Conservation (phyloP, 1,140 invertebrate species). For the Sinonovacula constricta region DNA sequence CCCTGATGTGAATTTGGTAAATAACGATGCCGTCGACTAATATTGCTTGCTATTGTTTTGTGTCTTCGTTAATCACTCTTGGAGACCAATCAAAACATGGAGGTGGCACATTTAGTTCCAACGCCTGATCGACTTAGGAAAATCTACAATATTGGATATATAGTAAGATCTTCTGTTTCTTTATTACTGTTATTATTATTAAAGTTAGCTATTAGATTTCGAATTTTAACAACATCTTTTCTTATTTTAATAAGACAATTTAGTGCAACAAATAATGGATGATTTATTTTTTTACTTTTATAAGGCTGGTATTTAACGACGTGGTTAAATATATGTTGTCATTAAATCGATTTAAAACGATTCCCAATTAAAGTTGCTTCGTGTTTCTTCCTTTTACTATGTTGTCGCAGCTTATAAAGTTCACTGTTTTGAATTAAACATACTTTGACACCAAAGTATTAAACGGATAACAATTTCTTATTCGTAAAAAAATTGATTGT, state of each 20-base stretch:
- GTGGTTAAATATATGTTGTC: background rate
- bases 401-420: too few relatives aligned
- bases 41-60: constrained; percentile 30
- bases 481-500: too few relatives aligned
- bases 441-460: too few relatives aligned
- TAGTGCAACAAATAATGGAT: too few relatives aligned
- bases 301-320: background rate
- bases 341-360: too few relatives aligned
- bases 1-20: background rate
- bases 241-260: too few relatives aligned
- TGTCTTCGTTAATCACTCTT: background rate
- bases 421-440: too few relatives aligned
- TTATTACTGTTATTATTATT: background rate
- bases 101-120: constrained; percentile 30
- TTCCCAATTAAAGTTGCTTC: too few relatives aligned
- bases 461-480: too few relatives aligned
- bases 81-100: constrained; percentile 11
- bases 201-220: background rate
- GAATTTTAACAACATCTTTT: background rate
- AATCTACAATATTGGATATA: constrained; percentile 22
- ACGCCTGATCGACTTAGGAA: constrained; percentile 41
- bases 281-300: background rate
- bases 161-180: background rate
- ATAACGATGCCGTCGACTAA: constrained; percentile 37
- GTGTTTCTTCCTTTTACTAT: too few relatives aligned